These are phyloP conservation scores for Morpho achilles DNA, from an alignment of 2,888 invertebrate species.

Conservation along the genomic window DNA sequence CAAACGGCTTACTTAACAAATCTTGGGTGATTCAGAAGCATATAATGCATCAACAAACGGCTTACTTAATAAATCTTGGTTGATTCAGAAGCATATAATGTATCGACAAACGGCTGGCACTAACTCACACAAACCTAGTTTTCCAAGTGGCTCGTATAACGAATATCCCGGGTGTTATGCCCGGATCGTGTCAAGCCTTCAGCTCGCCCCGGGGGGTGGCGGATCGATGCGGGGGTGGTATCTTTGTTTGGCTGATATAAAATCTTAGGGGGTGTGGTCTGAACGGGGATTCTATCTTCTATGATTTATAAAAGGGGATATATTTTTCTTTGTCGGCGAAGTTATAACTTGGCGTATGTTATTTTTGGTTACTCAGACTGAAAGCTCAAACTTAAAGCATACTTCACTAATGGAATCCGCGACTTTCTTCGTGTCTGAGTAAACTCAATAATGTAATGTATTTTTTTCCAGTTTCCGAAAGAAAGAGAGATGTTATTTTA, in stretches of 20 bases:
- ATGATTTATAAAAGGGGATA: conserved; percentile 24
- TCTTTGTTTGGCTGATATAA: conserved; percentile 73
- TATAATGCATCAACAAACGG: too few species aligned
- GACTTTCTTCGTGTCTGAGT: too few species aligned
- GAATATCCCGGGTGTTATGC: conserved; percentile 16
- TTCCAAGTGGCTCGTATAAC: conserved; percentile 6
- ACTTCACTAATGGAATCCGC: too few species aligned
- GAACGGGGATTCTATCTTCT: conserved; percentile 18
- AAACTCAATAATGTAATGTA: too few species aligned
- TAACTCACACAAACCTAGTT: not conserved
- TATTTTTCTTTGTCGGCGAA: not conserved
- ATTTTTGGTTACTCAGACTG: too few species aligned
- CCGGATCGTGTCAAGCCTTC: conserved; percentile 45
- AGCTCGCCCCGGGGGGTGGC: conserved; percentile 33
- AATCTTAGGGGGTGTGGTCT: conserved; percentile 65
- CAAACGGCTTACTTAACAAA: too few species aligned
- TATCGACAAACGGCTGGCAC: not conserved
- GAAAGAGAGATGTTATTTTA: too few species aligned
- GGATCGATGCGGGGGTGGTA: conserved; percentile 43
- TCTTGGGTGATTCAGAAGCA: too few species aligned
- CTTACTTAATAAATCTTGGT: too few species aligned
- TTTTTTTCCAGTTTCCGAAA: too few species aligned
- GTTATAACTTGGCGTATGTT: not conserved
- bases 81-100: too few species aligned
- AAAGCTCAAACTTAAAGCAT: too few species aligned